A percentile compares a stretch with the other conserved stretches of the same genome.
Conservation (phyloP, 2,888 invertebrate species). For the Callyntrura guangdongensis region DNA sequence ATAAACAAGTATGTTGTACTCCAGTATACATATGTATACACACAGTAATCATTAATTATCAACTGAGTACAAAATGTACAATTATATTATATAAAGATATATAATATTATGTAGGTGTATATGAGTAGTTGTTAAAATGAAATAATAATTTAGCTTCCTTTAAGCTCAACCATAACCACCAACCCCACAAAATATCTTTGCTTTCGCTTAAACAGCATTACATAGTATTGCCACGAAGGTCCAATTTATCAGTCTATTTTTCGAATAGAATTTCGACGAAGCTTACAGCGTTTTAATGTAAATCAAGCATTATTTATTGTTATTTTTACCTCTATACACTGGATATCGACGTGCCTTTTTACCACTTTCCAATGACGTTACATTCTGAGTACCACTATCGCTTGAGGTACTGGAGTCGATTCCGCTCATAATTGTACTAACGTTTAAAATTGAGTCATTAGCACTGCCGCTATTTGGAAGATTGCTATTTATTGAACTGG, state of each 20-base stretch:
- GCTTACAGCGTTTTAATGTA: background rate
- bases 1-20: slow-evolving; percentile 38
- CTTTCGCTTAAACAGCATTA: background rate
- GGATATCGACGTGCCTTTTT: slow-evolving; percentile 54
- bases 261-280: background rate
- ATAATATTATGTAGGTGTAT: background rate
- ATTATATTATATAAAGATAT: background rate
- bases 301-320: slow-evolving; percentile 6
- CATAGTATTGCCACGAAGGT: background rate
- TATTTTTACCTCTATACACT: slow-evolving; percentile 67
- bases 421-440: slow-evolving; percentile 54
- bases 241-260: slow-evolving; percentile 31
- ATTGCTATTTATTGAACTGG: slow-evolving; percentile 1
- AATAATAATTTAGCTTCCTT: slow-evolving; percentile 36
- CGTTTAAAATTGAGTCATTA: slow-evolving; percentile 55
- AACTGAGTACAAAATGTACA: background rate
- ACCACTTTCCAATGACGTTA: slow-evolving; percentile 1
- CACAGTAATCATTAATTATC: background rate
- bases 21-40: background rate
- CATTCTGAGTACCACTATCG: too few species aligned
- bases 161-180: slow-evolving; percentile 19
- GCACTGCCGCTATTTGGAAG: slow-evolving; percentile 2
- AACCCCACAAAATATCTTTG: background rate
- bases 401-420: background rate
- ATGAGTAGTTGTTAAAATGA: background rate